These are phyloP conservation scores for Pyrochroa serraticornis DNA, from an alignment of 2,888 invertebrate genomes.

Conservation along the genomic window DNA sequence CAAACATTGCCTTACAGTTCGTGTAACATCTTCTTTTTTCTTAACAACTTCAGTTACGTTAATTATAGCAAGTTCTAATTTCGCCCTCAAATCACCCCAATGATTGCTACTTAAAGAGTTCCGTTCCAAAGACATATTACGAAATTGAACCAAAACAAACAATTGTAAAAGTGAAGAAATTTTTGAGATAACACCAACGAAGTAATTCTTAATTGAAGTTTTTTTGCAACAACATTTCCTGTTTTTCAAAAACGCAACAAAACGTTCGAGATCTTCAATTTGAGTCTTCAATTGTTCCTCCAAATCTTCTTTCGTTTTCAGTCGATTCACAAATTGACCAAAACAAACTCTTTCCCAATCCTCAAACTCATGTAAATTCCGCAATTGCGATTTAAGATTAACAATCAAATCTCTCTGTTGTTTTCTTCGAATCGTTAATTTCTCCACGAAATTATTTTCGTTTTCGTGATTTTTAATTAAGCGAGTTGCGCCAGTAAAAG, in stretches of 20 bases:
- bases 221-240: slow-evolving; percentile 53
- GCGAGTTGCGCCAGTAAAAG: slow-evolving; percentile 91
- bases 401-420: slow-evolving; percentile 77
- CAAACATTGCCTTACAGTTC: slow-evolving; percentile 84
- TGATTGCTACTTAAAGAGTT: slow-evolving; percentile 54
- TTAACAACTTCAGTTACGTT: slow-evolving; percentile 67
- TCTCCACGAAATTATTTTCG: slow-evolving; percentile 58
- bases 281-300: slow-evolving; percentile 91
- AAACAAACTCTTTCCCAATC: slow-evolving; percentile 50
- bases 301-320: slow-evolving; percentile 91
- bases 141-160: slow-evolving; percentile 85
- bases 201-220: slow-evolving; percentile 41
- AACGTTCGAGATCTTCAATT: slow-evolving; percentile 90
- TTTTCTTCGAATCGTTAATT: slow-evolving; percentile 42
- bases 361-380: slow-evolving; percentile 84
- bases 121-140: slow-evolving; percentile 73
- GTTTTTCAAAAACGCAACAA: slow-evolving; percentile 88
- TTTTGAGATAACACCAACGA: slow-evolving; percentile 76
- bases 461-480: slow-evolving; percentile 16
- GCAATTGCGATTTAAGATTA: slow-evolving; percentile 83
- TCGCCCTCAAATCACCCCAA: slow-evolving; percentile 94
- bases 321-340: slow-evolving; percentile 81
- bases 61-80: slow-evolving; percentile 83
- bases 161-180: slow-evolving; percentile 85
- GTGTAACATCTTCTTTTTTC: slow-evolving; percentile 59